Percentiles rank a stretch among this genome's conserved stretches.
Evolutionary conservation across 2,888 invertebrate species (phyloP).

Genomic region (Orchesellides sinensis): DNA sequence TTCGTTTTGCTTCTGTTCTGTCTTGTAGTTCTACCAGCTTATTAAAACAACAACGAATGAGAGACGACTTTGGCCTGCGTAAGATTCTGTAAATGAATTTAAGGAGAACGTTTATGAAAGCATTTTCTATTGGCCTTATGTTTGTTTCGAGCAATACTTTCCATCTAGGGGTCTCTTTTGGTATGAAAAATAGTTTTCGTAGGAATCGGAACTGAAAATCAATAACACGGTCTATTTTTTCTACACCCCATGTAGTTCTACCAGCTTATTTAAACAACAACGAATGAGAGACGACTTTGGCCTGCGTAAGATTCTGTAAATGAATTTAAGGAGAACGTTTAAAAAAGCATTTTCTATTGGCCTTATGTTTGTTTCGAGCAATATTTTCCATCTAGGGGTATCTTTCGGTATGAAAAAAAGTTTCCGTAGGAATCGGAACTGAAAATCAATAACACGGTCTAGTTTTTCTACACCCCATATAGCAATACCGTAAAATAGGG

Average conservation of each 20-base stretch:
- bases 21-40: not conserved
- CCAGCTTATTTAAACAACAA: not conserved
- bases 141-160: slow-evolving; percentile 18
- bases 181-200: slow-evolving; percentile 5
- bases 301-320: not conserved
- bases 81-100: not conserved
- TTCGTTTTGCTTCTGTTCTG: not conserved
- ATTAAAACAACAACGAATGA: not conserved
- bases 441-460: slow-evolving; percentile 3
- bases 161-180: slow-evolving; percentile 5
- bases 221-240: not conserved
- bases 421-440: slow-evolving; percentile 13
- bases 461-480: not conserved
- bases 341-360: not conserved
- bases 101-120: not conserved
- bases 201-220: slow-evolving; percentile 27
- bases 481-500: not conserved
- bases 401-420: slow-evolving; percentile 22
- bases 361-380: slow-evolving; percentile 9
- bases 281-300: not conserved
- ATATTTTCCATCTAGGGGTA: not conserved
- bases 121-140: not conserved
- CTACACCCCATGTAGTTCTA: not conserved
- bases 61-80: not conserved
- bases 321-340: not conserved